Percentiles rank a stretch among this genome's conserved stretches.
phyloP scores from a whole-genome alignment of 2,797 vertebrate species.

The Rhinoraja longicauda region DNA sequence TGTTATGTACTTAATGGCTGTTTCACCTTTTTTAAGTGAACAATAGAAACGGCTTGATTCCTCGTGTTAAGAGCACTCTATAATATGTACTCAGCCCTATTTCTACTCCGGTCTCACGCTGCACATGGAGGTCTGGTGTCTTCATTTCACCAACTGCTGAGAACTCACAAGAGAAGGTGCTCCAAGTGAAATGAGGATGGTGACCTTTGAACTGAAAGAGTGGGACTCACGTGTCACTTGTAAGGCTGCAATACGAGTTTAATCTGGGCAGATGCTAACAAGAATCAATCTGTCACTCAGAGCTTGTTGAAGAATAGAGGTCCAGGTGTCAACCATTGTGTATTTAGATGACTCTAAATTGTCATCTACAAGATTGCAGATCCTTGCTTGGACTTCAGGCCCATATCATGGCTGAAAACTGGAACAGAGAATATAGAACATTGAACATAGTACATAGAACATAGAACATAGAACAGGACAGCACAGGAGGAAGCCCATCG shows the following conservation, averaged over 20 bases:
- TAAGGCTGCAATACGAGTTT: background rate
- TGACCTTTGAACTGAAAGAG: background rate
- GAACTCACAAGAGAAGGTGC: background rate
- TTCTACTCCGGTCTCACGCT: background rate
- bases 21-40: background rate
- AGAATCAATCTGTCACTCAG: background rate
- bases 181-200: background rate
- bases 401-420: background rate
- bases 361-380: background rate
- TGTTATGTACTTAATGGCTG: constrained; percentile 13
- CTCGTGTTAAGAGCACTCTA: background rate
- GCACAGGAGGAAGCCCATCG: too few relatives aligned
- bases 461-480: too few relatives aligned
- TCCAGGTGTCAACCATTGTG: background rate
- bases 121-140: too few relatives aligned
- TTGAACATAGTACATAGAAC: too few relatives aligned
- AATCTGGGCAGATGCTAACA: too few relatives aligned
- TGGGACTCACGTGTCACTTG: background rate
- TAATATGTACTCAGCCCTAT: background rate
- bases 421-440: too few relatives aligned
- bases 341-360: background rate
- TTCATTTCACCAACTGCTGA: too few relatives aligned
- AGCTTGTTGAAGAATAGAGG: background rate
- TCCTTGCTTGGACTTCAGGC: background rate
- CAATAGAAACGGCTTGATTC: background rate